phyloP scores from a whole-genome alignment of 1,140 invertebrate genomes.

The Leptestheria dahalacensis region DNA sequence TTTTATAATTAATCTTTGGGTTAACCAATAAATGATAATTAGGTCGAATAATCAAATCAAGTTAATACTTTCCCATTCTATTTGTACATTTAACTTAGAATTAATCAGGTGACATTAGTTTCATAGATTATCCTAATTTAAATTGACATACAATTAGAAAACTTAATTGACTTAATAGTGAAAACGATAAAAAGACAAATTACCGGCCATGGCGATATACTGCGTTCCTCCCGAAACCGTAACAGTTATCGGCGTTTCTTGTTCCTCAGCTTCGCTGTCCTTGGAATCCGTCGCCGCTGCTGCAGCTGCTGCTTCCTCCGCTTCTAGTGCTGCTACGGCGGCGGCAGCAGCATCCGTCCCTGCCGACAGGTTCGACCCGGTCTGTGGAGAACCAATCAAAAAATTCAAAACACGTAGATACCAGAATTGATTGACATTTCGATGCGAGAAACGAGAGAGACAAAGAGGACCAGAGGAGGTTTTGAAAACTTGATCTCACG shows the following conservation, averaged over 20 bases:
- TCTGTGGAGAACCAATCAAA: constrained; percentile 4
- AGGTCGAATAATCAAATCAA: too few relatives aligned
- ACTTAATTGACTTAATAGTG: too few relatives aligned
- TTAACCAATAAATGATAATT: too few relatives aligned
- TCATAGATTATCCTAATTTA: too few relatives aligned
- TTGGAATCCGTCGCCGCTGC: not conserved
- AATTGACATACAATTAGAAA: too few relatives aligned
- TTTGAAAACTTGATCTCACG: not conserved
- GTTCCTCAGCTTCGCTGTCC: not conserved
- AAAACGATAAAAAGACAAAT: not conserved
- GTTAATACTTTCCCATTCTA: too few relatives aligned
- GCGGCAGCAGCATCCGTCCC: constrained; percentile 15
- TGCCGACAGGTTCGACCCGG: not conserved
- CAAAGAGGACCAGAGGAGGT: not conserved
- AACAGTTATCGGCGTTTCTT: not conserved
- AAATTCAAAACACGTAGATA: too few relatives aligned
- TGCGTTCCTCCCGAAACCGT: constrained; percentile 6
- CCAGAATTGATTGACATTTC: too few relatives aligned
- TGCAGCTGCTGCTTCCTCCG: constrained; percentile 6
- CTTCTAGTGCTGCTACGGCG: constrained; percentile 2
- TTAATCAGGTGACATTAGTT: too few relatives aligned
- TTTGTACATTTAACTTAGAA: too few relatives aligned
- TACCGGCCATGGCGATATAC: constrained; percentile 12
- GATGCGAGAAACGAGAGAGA: too few relatives aligned
- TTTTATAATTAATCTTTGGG: too few relatives aligned